A percentile compares a stretch with the other conserved stretches of the same genome.
phyloP scores from a whole-genome alignment of 2,797 vertebrate genomes.

The Thaleichthys pacificus region DNA sequence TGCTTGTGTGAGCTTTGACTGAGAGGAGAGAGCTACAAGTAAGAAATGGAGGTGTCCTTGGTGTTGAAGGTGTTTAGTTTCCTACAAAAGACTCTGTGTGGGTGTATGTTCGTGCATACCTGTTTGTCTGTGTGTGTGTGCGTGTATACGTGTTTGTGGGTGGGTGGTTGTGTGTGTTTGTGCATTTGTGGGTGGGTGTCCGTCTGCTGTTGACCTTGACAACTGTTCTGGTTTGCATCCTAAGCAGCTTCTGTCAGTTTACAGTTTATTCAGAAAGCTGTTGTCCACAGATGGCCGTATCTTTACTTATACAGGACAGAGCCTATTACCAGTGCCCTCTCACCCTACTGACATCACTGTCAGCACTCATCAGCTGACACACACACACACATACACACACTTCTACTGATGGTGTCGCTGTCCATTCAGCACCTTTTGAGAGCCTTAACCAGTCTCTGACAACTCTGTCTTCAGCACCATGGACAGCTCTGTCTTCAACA shows the following conservation, averaged over 20 bases:
- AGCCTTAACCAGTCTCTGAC: background rate
- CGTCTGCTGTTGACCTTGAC: slow-evolving; percentile 52
- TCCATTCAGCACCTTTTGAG: background rate
- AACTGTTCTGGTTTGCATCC: slow-evolving; percentile 61
- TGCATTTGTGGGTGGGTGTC: background rate
- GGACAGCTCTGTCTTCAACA: too few species aligned
- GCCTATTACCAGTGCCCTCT: slow-evolving; percentile 45
- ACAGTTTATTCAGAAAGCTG: slow-evolving; percentile 21
- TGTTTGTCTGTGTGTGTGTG: background rate
- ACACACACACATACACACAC: background rate
- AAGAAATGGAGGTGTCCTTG: background rate
- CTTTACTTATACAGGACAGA: slow-evolving; percentile 40
- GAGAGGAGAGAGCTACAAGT: background rate
- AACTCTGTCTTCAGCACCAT: background rate
- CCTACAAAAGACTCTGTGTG: background rate
- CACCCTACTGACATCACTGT: slow-evolving; percentile 39
- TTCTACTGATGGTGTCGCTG: background rate
- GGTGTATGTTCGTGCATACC: background rate
- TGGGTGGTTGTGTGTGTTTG: background rate
- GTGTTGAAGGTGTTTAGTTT: background rate
- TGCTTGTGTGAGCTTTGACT: background rate
- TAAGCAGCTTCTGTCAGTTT: slow-evolving; percentile 47
- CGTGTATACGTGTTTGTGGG: background rate
- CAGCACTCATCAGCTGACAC: slow-evolving; percentile 26
- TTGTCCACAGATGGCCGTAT: slow-evolving; percentile 44